A percentile compares a stretch with the other conserved stretches of the same genome.
Conservation (phyloP, 2,797 vertebrate genomes). For the Poliocrania exsul region DNA sequence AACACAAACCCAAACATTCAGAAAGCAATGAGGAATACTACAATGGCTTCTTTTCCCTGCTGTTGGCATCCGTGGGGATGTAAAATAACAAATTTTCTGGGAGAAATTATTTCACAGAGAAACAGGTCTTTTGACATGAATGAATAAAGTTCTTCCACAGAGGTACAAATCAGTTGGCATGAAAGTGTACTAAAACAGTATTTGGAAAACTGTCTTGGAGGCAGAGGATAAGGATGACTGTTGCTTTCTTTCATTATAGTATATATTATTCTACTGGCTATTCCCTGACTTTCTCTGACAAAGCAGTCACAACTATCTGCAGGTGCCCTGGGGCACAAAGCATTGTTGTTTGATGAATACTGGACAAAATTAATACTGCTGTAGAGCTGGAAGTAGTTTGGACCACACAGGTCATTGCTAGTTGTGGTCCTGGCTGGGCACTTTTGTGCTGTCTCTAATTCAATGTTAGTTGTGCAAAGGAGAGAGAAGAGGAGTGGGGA, state of each 20-base stretch:
- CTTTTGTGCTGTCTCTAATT: background rate
- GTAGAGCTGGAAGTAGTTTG: background rate
- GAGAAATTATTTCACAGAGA: background rate
- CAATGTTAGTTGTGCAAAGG: background rate
- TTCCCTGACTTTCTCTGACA: background rate
- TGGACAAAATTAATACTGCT: background rate
- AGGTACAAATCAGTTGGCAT: background rate
- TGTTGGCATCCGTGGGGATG: background rate
- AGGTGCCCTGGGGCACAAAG: background rate
- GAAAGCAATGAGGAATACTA: background rate
- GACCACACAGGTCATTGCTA: background rate
- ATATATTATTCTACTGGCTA: background rate
- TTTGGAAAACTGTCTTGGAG: background rate
- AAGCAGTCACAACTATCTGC: background rate
- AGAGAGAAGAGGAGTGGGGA: background rate
- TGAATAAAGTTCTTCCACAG: background rate
- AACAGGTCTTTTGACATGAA: background rate
- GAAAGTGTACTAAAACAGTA: background rate
- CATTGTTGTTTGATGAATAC: background rate
- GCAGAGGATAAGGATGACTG: background rate
- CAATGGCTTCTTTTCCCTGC: background rate
- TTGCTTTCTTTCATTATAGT: background rate
- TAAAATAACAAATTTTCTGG: background rate
- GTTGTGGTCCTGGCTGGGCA: background rate
- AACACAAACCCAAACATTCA: background rate